Conservation (phyloP, 1,140 invertebrate genomes). For the Eciton burchellii region DNA sequence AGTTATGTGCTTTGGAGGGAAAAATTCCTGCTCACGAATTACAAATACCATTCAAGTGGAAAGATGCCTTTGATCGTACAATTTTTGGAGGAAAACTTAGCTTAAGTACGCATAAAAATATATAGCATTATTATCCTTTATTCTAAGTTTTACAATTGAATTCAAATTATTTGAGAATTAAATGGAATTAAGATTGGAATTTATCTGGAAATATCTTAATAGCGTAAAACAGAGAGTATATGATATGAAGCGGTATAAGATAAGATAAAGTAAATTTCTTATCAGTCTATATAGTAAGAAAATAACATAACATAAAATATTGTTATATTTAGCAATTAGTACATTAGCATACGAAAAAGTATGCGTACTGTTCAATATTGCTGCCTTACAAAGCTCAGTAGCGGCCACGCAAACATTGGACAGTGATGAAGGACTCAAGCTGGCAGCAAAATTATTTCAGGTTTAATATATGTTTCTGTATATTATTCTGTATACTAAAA, state of each 20-base stretch:
- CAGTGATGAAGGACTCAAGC: conserved; percentile 97
- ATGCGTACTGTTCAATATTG: conserved; percentile 99
- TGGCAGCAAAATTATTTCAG: conserved; percentile 96
- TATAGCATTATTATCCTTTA: background rate
- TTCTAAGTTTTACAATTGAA: background rate
- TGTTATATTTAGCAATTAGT: conserved; percentile 89
- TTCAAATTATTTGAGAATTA: background rate
- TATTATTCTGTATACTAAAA: conserved; percentile 27
- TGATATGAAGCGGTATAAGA: background rate
- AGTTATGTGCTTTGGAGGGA: conserved; percentile 94
- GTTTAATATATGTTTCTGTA: conserved; percentile 82
- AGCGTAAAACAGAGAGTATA: background rate
- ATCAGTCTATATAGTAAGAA: conserved; percentile 39
- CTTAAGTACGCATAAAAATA: conserved; percentile 90
- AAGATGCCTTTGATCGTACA: conserved; percentile 99
- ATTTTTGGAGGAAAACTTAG: conserved; percentile 97
- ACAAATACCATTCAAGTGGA: conserved; percentile 99
- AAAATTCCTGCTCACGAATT: conserved; percentile 97
- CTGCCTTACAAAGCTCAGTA: conserved; percentile 95
- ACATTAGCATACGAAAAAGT: conserved; percentile 97
- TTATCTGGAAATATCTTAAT: conserved; percentile 2
- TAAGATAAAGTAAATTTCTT: conserved; percentile 15
- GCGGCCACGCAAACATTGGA: conserved; percentile 94
- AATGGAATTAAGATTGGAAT: background rate
- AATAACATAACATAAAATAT: conserved; percentile 19